A percentile compares a stretch with the other conserved stretches of the same genome.
phyloP scores from a whole-genome alignment of 1,140 invertebrate genomes.

The Trachelipus rathkii region DNA sequence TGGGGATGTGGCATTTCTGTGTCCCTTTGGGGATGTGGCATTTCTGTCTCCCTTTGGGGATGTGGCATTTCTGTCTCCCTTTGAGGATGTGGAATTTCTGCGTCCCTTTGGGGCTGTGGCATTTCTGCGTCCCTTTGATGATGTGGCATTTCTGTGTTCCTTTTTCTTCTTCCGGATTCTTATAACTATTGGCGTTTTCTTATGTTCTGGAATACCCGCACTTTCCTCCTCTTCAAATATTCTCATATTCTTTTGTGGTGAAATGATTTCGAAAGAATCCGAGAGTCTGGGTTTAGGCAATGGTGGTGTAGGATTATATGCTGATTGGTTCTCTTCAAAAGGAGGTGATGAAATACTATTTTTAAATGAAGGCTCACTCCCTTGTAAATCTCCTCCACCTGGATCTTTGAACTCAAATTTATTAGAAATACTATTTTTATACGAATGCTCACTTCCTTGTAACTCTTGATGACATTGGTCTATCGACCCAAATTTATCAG shows the following conservation, averaged over 20 bases:
- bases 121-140: no score
- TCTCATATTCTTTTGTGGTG: not conserved
- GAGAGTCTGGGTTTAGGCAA: not conserved
- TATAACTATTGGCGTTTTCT: not conserved
- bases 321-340: not conserved
- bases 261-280: not conserved
- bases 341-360: not conserved
- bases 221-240: not conserved
- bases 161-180: not conserved
- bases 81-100: not conserved
- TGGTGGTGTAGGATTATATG: no score
- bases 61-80: not conserved
- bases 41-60: not conserved
- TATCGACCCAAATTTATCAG: no score
- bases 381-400: not conserved
- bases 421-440: not conserved
- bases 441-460: not conserved
- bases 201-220: not conserved
- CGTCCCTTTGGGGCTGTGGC: not conserved
- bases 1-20: no score
- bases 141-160: no score
- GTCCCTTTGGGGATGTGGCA: not conserved
- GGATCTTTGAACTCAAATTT: not conserved
- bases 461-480: no score
- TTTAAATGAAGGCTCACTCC: not conserved